These are phyloP conservation scores for Budorcas taxicolor DNA, from an alignment of 2,113 vertebrate species.

Conservation along the genomic window DNA sequence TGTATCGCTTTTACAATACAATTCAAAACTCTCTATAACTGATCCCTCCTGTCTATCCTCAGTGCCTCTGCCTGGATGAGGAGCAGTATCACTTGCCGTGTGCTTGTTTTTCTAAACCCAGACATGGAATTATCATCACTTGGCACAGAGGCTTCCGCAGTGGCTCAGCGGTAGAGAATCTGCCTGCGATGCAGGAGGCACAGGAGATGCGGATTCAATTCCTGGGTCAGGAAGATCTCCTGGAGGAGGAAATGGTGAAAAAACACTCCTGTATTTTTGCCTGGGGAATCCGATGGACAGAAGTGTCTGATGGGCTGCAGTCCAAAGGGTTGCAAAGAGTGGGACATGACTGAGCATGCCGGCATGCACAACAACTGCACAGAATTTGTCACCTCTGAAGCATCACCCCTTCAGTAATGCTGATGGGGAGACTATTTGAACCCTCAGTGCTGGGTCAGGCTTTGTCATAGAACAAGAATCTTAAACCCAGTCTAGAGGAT, in stretches of 20 bases:
- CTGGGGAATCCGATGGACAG: not conserved
- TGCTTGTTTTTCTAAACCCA: not conserved
- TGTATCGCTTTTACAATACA: not conserved
- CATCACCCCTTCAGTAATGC: not conserved
- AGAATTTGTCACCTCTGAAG: not conserved
- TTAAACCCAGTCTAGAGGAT: not conserved
- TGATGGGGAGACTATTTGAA: not conserved
- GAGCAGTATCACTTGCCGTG: not conserved
- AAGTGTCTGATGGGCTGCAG: not conserved
- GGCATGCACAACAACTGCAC: not conserved
- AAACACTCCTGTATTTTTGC: not conserved
- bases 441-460: not conserved
- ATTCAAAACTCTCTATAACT: not conserved
- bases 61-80: not conserved
- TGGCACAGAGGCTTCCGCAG: not conserved
- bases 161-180: not conserved
- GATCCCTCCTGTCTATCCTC: not conserved
- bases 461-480: not conserved
- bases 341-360: not conserved
- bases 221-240: not conserved
- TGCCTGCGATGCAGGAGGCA: not conserved
- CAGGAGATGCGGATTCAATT: not conserved
- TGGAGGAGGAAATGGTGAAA: not conserved
- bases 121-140: not conserved
- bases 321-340: not conserved